These are phyloP conservation scores for Nomada goodeniana DNA, from an alignment of 2,888 invertebrate genomes.

Conservation along the genomic window DNA sequence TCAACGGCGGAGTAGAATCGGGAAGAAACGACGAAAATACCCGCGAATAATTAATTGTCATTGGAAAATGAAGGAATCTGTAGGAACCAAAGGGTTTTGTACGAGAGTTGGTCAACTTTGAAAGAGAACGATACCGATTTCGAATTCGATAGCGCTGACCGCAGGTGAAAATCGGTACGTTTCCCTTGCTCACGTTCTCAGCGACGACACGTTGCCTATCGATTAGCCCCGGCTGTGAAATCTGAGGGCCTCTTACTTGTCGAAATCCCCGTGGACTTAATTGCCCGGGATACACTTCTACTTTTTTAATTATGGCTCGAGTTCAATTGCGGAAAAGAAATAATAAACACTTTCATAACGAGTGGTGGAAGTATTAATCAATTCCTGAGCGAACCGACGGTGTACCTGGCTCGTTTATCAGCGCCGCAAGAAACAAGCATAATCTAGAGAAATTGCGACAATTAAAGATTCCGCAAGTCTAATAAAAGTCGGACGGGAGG, in stretches of 20 bases:
- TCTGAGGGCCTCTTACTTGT: slow-evolving; percentile 22
- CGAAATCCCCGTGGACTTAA: slow-evolving; percentile 30
- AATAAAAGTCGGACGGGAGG: background rate
- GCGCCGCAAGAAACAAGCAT: background rate
- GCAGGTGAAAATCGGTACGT: slow-evolving; percentile 49
- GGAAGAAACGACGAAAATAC: too few relatives aligned
- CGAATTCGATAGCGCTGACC: slow-evolving; percentile 54
- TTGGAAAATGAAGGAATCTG: too few relatives aligned
- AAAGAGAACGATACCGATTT: slow-evolving; percentile 52
- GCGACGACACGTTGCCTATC: slow-evolving; percentile 40
- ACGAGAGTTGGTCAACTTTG: slow-evolving; percentile 48
- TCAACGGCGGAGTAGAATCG: too few relatives aligned
- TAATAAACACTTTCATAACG: too few relatives aligned
- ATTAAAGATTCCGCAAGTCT: background rate
- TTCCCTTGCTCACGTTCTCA: slow-evolving; percentile 8
- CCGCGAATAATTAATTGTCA: too few relatives aligned
- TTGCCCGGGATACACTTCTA: background rate
- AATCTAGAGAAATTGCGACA: background rate
- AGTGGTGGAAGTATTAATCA: too few relatives aligned
- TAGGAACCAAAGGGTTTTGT: background rate
- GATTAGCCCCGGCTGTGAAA: slow-evolving; percentile 38
- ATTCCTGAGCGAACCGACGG: too few relatives aligned
- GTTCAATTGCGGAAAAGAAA: background rate
- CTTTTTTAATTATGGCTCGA: too few relatives aligned
- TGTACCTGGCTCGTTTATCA: background rate